Evolutionary conservation across 2,888 invertebrate species (phyloP).

Genomic region (Ectropis crepuscularia): DNA sequence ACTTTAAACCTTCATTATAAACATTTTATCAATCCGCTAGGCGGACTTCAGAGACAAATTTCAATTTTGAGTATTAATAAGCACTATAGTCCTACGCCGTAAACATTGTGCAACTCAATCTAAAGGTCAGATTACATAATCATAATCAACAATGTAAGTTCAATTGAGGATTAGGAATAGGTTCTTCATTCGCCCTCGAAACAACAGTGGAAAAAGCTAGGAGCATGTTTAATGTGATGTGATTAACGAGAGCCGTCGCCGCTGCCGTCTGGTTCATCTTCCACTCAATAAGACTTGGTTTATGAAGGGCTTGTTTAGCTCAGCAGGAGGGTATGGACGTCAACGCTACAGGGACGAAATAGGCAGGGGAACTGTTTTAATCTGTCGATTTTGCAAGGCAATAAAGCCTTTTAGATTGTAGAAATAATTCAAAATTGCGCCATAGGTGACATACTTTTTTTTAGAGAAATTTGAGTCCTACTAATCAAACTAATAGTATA

Average conservation of each 20-base stretch:
- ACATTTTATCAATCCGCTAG: no score
- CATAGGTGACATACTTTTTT: no score
- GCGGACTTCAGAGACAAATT: no score
- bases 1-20: no score
- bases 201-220: constrained; percentile 46
- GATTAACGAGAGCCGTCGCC: constrained; percentile 69
- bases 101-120: no score
- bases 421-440: no score
- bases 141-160: constrained; percentile 21
- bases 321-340: constrained; percentile 51
- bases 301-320: constrained; percentile 62
- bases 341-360: constrained; percentile 55
- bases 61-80: no score
- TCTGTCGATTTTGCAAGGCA: not conserved
- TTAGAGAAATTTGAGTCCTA: no score
- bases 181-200: constrained; percentile 44
- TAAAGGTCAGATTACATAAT: no score
- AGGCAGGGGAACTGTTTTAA: not conserved
- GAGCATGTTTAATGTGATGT: constrained; percentile 70
- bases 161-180: constrained; percentile 43
- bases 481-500: no score
- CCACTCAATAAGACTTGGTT: constrained; percentile 64
- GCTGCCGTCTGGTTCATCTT: constrained; percentile 55
- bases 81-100: no score
- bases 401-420: no score